Conservation (phyloP, 2,797 vertebrate genomes). For the Pseudochirops corinnae region DNA sequence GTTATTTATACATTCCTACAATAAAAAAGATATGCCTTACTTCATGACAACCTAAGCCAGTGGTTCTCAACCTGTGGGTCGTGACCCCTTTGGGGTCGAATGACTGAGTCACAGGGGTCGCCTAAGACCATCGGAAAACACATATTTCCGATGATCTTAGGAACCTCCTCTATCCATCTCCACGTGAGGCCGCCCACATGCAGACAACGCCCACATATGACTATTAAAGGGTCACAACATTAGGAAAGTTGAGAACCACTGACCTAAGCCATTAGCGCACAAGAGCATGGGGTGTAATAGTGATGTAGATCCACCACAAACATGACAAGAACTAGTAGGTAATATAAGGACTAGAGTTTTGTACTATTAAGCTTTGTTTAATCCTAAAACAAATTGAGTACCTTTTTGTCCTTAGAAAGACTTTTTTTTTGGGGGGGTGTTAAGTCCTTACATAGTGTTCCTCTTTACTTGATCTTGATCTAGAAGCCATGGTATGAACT, state of each 20-base stretch:
- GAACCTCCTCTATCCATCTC: too few species aligned
- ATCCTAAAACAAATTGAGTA: background rate
- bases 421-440: background rate
- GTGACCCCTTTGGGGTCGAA: too few species aligned
- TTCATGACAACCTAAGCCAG: background rate
- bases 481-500: constrained; percentile 1
- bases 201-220: too few species aligned
- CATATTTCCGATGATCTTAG: too few species aligned
- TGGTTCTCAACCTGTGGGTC: too few species aligned
- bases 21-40: background rate
- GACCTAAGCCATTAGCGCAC: background rate
- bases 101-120: too few species aligned
- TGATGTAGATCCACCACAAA: background rate
- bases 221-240: too few species aligned
- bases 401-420: background rate
- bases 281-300: constrained; percentile 26
- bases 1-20: background rate
- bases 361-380: background rate
- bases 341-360: background rate
- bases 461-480: constrained; percentile 37
- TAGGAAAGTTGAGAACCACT: too few species aligned
- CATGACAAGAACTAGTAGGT: background rate
- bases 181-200: too few species aligned
- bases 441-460: background rate
- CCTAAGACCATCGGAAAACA: too few species aligned